Evolutionary conservation across 1,140 invertebrate genomes (phyloP).

Genomic region (Brachionus paranguensis): DNA sequence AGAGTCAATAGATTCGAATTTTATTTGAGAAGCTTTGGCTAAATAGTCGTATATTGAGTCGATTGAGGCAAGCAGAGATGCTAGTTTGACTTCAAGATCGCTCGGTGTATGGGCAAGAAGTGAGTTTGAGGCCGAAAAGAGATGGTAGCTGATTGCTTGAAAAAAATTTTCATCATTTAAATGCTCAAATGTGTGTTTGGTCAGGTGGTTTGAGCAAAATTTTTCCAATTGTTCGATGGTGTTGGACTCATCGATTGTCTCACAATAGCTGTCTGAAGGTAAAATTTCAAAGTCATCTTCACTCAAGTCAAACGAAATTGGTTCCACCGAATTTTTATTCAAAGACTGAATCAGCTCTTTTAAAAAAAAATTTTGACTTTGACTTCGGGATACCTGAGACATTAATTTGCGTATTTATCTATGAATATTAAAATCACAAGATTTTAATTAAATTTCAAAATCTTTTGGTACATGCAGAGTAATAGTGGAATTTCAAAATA

Average conservation of each 20-base stretch:
- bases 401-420: not conserved
- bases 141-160: not conserved
- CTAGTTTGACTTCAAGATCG: not conserved
- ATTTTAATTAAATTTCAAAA: not conserved
- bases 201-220: slow-evolving; percentile 4
- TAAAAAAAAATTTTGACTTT: not conserved
- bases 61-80: not conserved
- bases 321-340: not conserved
- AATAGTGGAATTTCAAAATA: not conserved
- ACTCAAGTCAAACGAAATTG: not conserved
- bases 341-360: not conserved
- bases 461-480: not conserved
- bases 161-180: not conserved
- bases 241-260: not conserved
- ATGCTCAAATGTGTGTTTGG: slow-evolving; percentile 1
- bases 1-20: not conserved
- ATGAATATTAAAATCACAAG: not conserved
- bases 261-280: not conserved
- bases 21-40: not conserved
- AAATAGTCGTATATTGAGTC: not conserved
- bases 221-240: not conserved
- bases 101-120: not conserved
- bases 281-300: not conserved
- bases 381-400: not conserved
- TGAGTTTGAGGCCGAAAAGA: not conserved